Base-by-base conservation (phyloP, 2,888 invertebrate species). In the Pammene aurita region DNA sequence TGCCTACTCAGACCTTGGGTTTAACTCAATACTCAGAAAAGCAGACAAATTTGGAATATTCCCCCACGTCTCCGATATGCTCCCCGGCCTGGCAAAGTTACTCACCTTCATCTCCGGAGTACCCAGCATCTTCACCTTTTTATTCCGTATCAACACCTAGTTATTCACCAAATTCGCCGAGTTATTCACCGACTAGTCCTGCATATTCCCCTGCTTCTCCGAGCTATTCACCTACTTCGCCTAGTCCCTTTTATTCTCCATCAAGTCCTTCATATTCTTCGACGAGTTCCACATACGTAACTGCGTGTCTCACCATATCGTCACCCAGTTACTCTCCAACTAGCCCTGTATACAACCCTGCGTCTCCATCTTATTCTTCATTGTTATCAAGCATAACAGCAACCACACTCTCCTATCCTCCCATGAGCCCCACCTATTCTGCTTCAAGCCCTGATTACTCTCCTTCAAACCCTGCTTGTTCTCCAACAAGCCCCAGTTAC, bases 11-110 rank as follows among this genome's bases (percentile, higher is more conserved):
- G n/a, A 89, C 94, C 7, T 96, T 96, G 0, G 94, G 95, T 0
- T 94, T 94, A 0, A 95, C 96, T 0, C 94, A 94, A 66, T 96
- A 96, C 96, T 38, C 38, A 38, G 38, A 96, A 0, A 94, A 95
- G 0, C 96, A 96, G 0, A 95, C 95, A 0, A 94, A 94, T 41
- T 95, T 96, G 0, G 94, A 98, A 82, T 96, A 96, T n/a, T 95
- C 96, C 0, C 98, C 98, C 0, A 96, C 96, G 0, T 96, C 95
- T 58, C 97, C 97, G 0, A 96, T 95, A 75, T 97, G 97, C 83
- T 96, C 97, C 0, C 96, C 97, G 0, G 95, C 96, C 0, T 95
- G 95, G 2, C 96, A 96, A 0, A 94, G 94, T 70, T 97, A 96
- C 76, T 96, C 96, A 0, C 96, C 97, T 0, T 95, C 96, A 0